Evolutionary conservation across 2,888 invertebrate species (phyloP).

Genomic region (Chorisops tibialis): DNA sequence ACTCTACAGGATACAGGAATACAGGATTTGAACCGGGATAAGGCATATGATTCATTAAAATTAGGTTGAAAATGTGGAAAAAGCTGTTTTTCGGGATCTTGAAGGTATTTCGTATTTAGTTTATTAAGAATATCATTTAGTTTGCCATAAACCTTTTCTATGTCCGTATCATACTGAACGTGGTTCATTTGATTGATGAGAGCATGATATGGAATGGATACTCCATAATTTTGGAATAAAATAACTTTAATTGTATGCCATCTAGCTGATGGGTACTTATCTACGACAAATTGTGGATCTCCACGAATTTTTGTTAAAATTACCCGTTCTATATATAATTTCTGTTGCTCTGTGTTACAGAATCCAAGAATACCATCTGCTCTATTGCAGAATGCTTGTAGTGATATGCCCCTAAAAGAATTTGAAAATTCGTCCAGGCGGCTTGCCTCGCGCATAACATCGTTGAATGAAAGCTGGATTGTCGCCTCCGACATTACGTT

Average conservation of each 20-base stretch:
- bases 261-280: not conserved
- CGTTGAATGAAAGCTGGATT: no score
- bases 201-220: slow-evolving; percentile 1
- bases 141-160: not conserved
- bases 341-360: not conserved
- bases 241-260: slow-evolving; percentile 4
- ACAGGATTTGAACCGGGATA: slow-evolving; percentile 4
- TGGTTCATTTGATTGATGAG: slow-evolving; percentile 1
- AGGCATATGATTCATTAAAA: no score
- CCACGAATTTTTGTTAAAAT: no score
- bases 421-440: no score
- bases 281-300: not conserved
- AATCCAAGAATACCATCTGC: not conserved
- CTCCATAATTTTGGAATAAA: not conserved
- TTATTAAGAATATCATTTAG: not conserved
- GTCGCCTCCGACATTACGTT: no score
- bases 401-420: not conserved
- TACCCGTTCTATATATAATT: not conserved
- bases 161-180: not conserved
- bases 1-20: slow-evolving; percentile 10
- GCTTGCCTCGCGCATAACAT: no score
- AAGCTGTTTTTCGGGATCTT: no score
- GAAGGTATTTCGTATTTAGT: not conserved
- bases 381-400: not conserved
- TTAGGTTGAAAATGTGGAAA: no score